phyloP scores from a whole-genome alignment of 2,888 invertebrate genomes.

The Toxonevra muliebris region DNA sequence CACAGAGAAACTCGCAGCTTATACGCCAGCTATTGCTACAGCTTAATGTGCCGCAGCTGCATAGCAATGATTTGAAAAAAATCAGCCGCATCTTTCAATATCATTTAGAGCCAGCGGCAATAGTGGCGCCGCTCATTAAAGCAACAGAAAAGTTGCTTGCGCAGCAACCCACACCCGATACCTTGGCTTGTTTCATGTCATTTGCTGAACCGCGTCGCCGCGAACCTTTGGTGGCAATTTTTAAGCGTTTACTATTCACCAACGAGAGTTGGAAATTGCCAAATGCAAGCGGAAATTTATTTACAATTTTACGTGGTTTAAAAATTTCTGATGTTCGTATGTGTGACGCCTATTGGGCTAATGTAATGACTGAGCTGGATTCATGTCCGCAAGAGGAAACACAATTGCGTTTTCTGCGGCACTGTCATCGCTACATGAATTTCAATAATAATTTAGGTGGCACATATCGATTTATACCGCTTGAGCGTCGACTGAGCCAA shows the following conservation, averaged over 20 bases:
- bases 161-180: slow-evolving; percentile 60
- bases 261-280: slow-evolving; percentile 51
- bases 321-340: slow-evolving; percentile 66
- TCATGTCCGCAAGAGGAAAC: slow-evolving; percentile 44
- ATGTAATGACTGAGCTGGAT: slow-evolving; percentile 59
- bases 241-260: slow-evolving; percentile 53
- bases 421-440: slow-evolving; percentile 68
- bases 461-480: slow-evolving; percentile 65
- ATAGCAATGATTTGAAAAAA: slow-evolving; percentile 62
- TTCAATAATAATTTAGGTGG: slow-evolving; percentile 68
- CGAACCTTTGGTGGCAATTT: slow-evolving; percentile 59
- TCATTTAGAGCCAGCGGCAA: slow-evolving; percentile 67
- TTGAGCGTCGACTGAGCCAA: slow-evolving; percentile 65
- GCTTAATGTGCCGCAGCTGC: slow-evolving; percentile 61
- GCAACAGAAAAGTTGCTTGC: slow-evolving; percentile 59
- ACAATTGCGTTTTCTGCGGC: slow-evolving; percentile 56
- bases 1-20: slow-evolving; percentile 57
- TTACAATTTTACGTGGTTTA: slow-evolving; percentile 64
- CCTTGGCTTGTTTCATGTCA: slow-evolving; percentile 64
- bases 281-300: slow-evolving; percentile 60
- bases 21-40: slow-evolving; percentile 62
- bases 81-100: slow-evolving; percentile 65
- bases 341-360: slow-evolving; percentile 67
- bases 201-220: slow-evolving; percentile 65
- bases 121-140: slow-evolving; percentile 64